phyloP scores from a whole-genome alignment of 2,888 invertebrate species.

The Venusia cambrica region DNA sequence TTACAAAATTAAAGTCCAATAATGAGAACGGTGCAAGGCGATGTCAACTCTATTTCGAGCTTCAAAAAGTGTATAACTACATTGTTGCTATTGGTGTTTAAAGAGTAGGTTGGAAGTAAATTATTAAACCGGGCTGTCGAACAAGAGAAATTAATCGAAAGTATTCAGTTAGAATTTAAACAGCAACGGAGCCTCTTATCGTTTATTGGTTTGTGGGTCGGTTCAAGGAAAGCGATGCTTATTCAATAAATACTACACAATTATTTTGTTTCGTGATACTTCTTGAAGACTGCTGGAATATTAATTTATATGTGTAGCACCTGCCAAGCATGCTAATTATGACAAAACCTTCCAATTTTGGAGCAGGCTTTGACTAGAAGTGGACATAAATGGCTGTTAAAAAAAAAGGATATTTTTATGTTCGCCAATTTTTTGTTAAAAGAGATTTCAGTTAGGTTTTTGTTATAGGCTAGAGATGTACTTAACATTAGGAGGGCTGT shows the following conservation, averaged over 20 bases:
- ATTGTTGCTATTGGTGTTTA: constrained; percentile 35
- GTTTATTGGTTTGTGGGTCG: constrained; percentile 42
- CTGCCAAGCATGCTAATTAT: too few relatives aligned
- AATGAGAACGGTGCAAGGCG: constrained; percentile 26
- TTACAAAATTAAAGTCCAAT: constrained; percentile 35
- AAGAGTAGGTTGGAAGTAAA: constrained; percentile 47
- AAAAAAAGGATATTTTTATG: too few relatives aligned
- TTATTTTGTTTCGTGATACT: too few relatives aligned
- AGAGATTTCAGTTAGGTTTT: too few relatives aligned
- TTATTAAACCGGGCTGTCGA: constrained; percentile 66
- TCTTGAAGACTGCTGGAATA: too few relatives aligned
- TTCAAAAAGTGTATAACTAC: constrained; percentile 38
- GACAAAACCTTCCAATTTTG: too few relatives aligned
- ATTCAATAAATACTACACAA: constrained; percentile 27
- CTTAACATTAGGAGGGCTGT: too few relatives aligned
- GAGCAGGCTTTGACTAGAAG: too few relatives aligned
- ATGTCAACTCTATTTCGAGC: constrained; percentile 37
- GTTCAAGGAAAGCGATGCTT: constrained; percentile 11
- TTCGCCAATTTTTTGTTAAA: too few relatives aligned
- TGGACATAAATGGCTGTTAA: too few relatives aligned
- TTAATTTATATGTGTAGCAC: too few relatives aligned
- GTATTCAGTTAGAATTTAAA: constrained; percentile 60
- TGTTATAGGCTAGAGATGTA: too few relatives aligned
- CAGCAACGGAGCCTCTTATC: constrained; percentile 38
- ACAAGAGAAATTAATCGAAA: constrained; percentile 65